Conservation (phyloP, 2,797 vertebrate genomes). For the Mus minutoides region DNA sequence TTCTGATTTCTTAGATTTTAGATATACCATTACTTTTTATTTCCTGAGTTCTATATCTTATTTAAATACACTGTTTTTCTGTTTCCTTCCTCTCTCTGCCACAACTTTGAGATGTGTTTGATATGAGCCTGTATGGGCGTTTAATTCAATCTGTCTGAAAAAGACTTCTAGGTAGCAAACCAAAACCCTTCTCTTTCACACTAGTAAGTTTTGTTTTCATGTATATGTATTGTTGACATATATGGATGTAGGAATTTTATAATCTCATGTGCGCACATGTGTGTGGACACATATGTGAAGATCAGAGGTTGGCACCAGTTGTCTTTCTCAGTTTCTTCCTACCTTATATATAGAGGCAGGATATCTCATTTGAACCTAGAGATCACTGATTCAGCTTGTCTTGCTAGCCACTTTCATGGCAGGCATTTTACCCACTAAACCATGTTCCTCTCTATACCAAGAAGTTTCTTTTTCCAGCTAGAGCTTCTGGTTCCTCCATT, state of each 20-base stretch:
- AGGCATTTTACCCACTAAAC: background rate
- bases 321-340: background rate
- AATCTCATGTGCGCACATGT: background rate
- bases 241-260: background rate
- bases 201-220: background rate
- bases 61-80: background rate
- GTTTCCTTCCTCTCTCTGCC: background rate
- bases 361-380: background rate
- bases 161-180: background rate
- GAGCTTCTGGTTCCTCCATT: background rate
- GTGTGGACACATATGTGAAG: background rate
- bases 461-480: background rate
- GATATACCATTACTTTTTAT: background rate
- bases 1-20: slow-evolving; percentile 26
- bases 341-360: background rate
- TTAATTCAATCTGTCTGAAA: slow-evolving; percentile 19
- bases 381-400: background rate
- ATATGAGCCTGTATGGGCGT: background rate
- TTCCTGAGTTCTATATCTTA: background rate
- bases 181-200: background rate
- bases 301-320: background rate
- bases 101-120: slow-evolving; percentile 17
- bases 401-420: background rate
- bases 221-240: background rate
- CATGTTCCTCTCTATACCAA: background rate